Evolutionary conservation across 2,113 vertebrate genomes (phyloP).

Genomic region (Otus sunia): DNA sequence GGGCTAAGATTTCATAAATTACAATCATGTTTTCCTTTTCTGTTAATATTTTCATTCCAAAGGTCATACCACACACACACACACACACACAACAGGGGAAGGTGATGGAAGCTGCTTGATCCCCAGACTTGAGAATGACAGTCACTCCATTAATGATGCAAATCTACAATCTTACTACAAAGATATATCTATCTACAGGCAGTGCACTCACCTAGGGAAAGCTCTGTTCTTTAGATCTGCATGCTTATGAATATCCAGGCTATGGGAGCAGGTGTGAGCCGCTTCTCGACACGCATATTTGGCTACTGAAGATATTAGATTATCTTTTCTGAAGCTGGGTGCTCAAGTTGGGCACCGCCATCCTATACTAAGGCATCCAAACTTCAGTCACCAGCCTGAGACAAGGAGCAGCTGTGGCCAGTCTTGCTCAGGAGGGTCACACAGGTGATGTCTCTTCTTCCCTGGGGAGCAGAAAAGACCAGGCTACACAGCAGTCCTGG

Average conservation of each 20-base stretch:
- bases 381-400: background rate
- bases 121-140: background rate
- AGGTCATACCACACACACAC: slow-evolving; percentile 48
- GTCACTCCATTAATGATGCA: background rate
- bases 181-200: background rate
- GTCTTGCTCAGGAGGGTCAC: background rate
- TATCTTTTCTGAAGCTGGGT: background rate
- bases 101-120: background rate
- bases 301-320: background rate
- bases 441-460: background rate
- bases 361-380: accelerated
- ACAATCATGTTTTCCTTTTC: slow-evolving; percentile 65
- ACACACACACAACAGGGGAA: background rate
- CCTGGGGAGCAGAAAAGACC: background rate
- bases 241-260: background rate
- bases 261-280: background rate
- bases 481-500: accelerated
- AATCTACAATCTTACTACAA: background rate
- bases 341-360: background rate
- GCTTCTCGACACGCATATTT: accelerated
- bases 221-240: background rate
- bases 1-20: slow-evolving; percentile 65
- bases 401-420: background rate
- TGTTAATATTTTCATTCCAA: slow-evolving; percentile 70
- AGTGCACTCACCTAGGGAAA: background rate